Evolutionary conservation across 2,797 vertebrate genomes (phyloP).

Genomic region (Pteropus rufus): DNA sequence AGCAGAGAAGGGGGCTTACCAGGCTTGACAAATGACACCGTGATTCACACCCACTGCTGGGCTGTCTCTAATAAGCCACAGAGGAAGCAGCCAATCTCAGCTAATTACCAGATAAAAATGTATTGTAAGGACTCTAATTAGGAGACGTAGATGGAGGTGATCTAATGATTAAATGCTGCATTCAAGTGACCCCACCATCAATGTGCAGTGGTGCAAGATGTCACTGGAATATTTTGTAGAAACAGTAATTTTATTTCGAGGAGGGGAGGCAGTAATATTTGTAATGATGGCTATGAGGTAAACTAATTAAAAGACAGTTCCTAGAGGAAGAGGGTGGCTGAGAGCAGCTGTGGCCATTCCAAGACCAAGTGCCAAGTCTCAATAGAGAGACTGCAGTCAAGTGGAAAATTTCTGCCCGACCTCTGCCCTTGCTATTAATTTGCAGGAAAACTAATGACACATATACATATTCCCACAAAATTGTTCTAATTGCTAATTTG

Average conservation of each 20-base stretch:
- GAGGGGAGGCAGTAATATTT: slow-evolving; percentile 89
- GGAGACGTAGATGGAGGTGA: slow-evolving; percentile 93
- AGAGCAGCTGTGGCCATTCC: slow-evolving; percentile 89
- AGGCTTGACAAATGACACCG: slow-evolving; percentile 90
- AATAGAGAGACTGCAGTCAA: slow-evolving; percentile 90
- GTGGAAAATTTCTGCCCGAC: slow-evolving; percentile 96
- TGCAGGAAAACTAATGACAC: slow-evolving; percentile 98
- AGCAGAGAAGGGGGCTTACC: slow-evolving; percentile 78
- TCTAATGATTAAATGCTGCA: slow-evolving; percentile 94
- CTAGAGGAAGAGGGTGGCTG: slow-evolving; percentile 89
- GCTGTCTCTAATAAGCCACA: slow-evolving; percentile 92
- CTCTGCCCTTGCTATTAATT: slow-evolving; percentile 95
- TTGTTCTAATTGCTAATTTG: slow-evolving; percentile 99
- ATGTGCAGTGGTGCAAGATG: slow-evolving; percentile 86
- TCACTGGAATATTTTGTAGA: slow-evolving; percentile 85
- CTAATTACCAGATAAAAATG: slow-evolving; percentile 98
- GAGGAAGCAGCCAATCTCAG: slow-evolving; percentile 95
- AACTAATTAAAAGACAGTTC: slow-evolving; percentile 96
- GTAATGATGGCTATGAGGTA: slow-evolving; percentile 97
- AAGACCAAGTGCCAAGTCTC: slow-evolving; percentile 90
- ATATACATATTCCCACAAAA: slow-evolving; percentile 98
- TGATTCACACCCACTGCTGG: slow-evolving; percentile 91
- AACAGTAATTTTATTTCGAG: slow-evolving; percentile 85
- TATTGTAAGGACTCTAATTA: slow-evolving; percentile 97
- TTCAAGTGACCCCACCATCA: slow-evolving; percentile 92